Evolutionary conservation across 2,888 invertebrate species (phyloP), one percentile per base, ranked within the genome.

Genomic region (Abrostola triplasia): DNA sequence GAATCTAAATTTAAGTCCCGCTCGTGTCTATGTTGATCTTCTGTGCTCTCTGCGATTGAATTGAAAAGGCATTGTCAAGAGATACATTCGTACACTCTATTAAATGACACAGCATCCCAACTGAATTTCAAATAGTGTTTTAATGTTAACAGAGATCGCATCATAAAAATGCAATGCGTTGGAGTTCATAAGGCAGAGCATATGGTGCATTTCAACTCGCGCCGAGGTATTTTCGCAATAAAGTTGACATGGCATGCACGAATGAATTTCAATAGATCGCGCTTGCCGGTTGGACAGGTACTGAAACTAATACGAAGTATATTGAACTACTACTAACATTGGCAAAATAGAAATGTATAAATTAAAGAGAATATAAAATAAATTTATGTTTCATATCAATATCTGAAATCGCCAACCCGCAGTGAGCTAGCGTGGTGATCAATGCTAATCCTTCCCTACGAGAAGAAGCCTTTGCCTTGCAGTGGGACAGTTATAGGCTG

Each of bases 191-290:
- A 62, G 59, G 50, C 57, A 47, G 12, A 38, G 44, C 62, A 63
- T 64, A 54, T 52, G 61, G 61, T 67, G 67, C 64, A 67, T 73
- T 76, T 67, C 67, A 49, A 42, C 40, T 7, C 12, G 36, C 12
- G 58, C 52, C 53, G 48, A 77, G 65, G 70, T 70, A 79, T 79
- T 77, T 76, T 66, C 62, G 73, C 77, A 77, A 77, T 77, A 77
- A 76, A 73, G 59, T 70, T 67, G 77, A 73, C 65, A 41, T 24
- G 61, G 36, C 56, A 64, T 58, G 70, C 65, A 50, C 57, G 56
- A 42, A 37, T 65, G 79, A 65, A 70, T 70, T 79, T 64, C 70
- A 77, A 76, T 73, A 76, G 57, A 66, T 70, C 54, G 41, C 53
- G 55, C 41, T 6, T n/a, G n/a, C n/a, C n/a, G n/a, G n/a, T n/a